phyloP scores from a whole-genome alignment of 1,140 invertebrate genomes.

The Chrysoperla carnea region DNA sequence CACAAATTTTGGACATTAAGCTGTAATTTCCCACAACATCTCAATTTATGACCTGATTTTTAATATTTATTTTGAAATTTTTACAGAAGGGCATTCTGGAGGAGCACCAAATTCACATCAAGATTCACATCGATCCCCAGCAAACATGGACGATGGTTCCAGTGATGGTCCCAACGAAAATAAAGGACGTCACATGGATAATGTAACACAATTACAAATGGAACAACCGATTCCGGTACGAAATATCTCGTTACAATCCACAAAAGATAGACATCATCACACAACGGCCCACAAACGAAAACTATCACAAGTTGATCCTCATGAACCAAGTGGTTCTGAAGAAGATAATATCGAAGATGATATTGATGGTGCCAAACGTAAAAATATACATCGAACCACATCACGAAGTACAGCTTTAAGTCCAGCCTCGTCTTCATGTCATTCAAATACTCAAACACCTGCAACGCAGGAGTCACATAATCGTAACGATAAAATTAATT shows the following conservation, averaged over 20 bases:
- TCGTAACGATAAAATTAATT: slow-evolving; percentile 26
- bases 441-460: slow-evolving; percentile 23
- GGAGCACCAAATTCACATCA: slow-evolving; percentile 32
- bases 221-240: slow-evolving; percentile 11
- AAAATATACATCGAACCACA: slow-evolving; percentile 14
- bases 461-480: slow-evolving; percentile 16
- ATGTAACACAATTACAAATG: slow-evolving; percentile 27
- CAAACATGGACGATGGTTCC: slow-evolving; percentile 31
- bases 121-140: slow-evolving; percentile 27
- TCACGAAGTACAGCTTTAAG: slow-evolving; percentile 30
- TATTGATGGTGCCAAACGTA: slow-evolving; percentile 6
- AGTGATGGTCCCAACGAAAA: slow-evolving; percentile 31
- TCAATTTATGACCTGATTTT: too few species aligned
- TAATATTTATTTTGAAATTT: neutral
- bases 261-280: too few species aligned
- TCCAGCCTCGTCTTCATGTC: slow-evolving; percentile 39
- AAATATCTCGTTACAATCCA: slow-evolving; percentile 2
- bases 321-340: slow-evolving; percentile 32
- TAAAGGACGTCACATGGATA: slow-evolving; percentile 30
- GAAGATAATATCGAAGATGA: slow-evolving; percentile 36
- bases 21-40: too few species aligned
- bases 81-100: slow-evolving; percentile 34
- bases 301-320: slow-evolving; percentile 9
- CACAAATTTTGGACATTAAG: too few species aligned
- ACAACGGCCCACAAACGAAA: slow-evolving; percentile 29